Conservation (phyloP, 2,888 invertebrate genomes). For the Pandemis heparana region DNA sequence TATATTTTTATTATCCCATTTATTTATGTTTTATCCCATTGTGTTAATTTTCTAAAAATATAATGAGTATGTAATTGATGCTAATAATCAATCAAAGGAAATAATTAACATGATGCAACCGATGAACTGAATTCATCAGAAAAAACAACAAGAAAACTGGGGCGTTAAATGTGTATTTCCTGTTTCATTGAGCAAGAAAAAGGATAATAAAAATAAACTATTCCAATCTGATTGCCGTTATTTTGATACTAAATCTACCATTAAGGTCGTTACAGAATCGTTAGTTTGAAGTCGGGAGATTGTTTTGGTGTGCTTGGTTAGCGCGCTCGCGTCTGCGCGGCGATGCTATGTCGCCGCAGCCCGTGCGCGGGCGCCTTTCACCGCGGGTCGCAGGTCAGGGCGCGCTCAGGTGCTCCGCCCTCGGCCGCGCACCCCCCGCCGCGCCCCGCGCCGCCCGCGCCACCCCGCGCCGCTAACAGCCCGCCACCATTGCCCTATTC, state of each 20-base stretch:
- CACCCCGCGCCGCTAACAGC: constrained; percentile 64
- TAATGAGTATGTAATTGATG: too few relatives aligned
- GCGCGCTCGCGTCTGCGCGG: constrained; percentile 25
- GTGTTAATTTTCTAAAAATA: not conserved
- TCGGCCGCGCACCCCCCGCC: constrained; percentile 56
- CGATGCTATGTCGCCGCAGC: constrained; percentile 70
- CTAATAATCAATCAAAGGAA: not conserved
- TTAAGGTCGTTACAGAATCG: constrained; percentile 33
- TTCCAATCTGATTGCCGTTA: constrained; percentile 31
- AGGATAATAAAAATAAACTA: constrained; percentile 28
- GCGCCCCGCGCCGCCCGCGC: constrained; percentile 51
- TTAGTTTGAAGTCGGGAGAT: constrained; percentile 32
- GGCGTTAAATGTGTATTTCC: constrained; percentile 7
- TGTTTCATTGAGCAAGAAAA: constrained; percentile 24
- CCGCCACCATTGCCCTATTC: constrained; percentile 81
- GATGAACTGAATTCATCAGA: constrained; percentile 3
- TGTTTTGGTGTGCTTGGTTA: constrained; percentile 28
- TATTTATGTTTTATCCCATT: not conserved
- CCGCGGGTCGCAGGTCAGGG: constrained; percentile 85
- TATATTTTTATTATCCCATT: not conserved
- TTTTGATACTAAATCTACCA: constrained; percentile 31
- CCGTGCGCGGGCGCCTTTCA: constrained; percentile 76
- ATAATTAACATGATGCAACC: constrained; percentile 1
- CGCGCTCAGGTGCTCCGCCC: constrained; percentile 85
- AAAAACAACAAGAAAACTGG: constrained; percentile 2